Evolutionary conservation across 2,797 vertebrate species (phyloP).

Genomic region (Semaprochilodus insignis): DNA sequence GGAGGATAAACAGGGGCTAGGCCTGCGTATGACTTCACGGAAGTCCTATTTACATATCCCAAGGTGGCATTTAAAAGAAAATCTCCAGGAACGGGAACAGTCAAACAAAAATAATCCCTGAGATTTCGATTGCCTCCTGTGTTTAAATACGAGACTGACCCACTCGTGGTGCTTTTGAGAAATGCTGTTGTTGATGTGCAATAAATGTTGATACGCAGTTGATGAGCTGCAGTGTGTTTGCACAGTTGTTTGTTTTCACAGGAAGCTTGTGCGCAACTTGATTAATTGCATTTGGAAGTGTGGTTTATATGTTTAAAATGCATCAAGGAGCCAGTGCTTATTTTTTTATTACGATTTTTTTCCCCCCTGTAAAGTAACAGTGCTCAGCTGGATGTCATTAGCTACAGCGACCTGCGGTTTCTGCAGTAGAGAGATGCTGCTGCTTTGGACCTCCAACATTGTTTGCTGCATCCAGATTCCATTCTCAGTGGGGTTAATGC

Average conservation of each 20-base stretch:
- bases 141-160: slow-evolving; percentile 4
- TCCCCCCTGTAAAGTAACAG: slow-evolving; percentile 8
- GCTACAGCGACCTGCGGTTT: slow-evolving; percentile 22
- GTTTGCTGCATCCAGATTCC: slow-evolving; percentile 41
- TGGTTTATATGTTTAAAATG: slow-evolving; percentile 49
- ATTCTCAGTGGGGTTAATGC: slow-evolving; percentile 5
- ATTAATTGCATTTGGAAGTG: slow-evolving; percentile 53
- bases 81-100: background rate
- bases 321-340: background rate
- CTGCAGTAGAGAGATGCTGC: slow-evolving; percentile 30
- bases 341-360: slow-evolving; percentile 22
- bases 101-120: background rate
- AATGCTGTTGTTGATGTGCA: background rate
- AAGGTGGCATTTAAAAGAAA: background rate
- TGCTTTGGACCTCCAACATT: slow-evolving; percentile 19
- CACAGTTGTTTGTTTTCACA: slow-evolving; percentile 45
- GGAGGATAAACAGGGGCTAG: slow-evolving; percentile 62
- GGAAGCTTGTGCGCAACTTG: slow-evolving; percentile 39
- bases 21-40: slow-evolving; percentile 58
- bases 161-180: slow-evolving; percentile 3
- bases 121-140: slow-evolving; percentile 14
- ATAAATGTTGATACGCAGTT: background rate
- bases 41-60: slow-evolving; percentile 32
- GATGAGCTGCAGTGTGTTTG: background rate
- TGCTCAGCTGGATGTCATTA: slow-evolving; percentile 46